Evolutionary conservation across 2,888 invertebrate species (phyloP).

Genomic region (Synergus japonicus): DNA sequence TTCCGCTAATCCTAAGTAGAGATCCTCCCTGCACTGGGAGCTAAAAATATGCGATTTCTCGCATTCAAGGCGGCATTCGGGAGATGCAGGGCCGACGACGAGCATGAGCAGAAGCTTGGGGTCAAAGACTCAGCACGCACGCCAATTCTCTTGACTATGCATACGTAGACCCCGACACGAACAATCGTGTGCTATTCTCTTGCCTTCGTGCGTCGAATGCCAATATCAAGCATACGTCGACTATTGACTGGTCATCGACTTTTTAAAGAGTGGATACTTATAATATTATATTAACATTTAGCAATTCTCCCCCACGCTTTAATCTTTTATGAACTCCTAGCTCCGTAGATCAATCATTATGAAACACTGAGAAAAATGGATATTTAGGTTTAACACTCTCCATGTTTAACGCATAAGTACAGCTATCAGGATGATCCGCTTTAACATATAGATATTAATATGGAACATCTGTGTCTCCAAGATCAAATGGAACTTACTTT

Average conservation of each 20-base stretch:
- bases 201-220: conserved; percentile 12
- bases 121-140: conserved; percentile 40
- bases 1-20: conserved; percentile 24
- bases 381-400: no score
- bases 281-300: neutral
- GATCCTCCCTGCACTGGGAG: conserved; percentile 16
- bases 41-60: conserved; percentile 40
- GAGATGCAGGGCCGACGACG: conserved; percentile 34
- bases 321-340: neutral
- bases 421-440: no score
- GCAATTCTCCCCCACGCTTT: neutral
- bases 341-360: neutral
- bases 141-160: conserved; percentile 40
- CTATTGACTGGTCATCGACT: conserved; percentile 31
- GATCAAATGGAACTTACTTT: neutral
- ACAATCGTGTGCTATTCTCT: conserved; percentile 29
- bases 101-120: conserved; percentile 35
- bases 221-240: conserved; percentile 19
- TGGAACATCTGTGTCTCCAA: no score
- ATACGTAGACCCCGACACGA: conserved; percentile 27
- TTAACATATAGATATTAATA: no score
- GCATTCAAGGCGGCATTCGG: conserved; percentile 36
- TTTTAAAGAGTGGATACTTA: conserved; percentile 4
- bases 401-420: no score
- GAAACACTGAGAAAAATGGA: no score